Conservation (phyloP, 2,888 invertebrate species). For the Uloborus plumipes region DNA sequence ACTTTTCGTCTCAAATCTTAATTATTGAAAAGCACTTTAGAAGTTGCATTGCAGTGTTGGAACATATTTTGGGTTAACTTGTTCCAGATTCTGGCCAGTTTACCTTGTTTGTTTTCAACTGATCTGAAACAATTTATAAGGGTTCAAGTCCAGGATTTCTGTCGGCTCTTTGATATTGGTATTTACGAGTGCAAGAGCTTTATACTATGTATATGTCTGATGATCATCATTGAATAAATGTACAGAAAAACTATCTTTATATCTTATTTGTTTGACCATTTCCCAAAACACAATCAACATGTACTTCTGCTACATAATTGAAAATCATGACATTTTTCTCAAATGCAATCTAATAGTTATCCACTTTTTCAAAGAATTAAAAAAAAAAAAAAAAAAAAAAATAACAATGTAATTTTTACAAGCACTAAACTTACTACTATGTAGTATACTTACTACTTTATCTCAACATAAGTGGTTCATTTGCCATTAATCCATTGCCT, state of each 20-base stretch:
- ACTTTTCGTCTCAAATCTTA: slow-evolving; percentile 57
- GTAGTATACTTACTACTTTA: too few species aligned
- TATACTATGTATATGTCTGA: slow-evolving; percentile 68
- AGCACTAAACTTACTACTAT: too few species aligned
- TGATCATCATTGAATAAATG: slow-evolving; percentile 67
- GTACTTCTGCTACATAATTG: too few species aligned
- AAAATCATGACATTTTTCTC: too few species aligned
- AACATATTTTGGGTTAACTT: slow-evolving; percentile 21
- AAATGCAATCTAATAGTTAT: too few species aligned
- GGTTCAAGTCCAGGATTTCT: slow-evolving; percentile 60
- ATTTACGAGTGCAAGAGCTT: slow-evolving; percentile 67
- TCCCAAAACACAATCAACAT: too few species aligned
- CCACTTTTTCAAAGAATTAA: too few species aligned
- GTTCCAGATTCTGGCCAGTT: slow-evolving; percentile 52
- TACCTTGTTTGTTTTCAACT: slow-evolving; percentile 58
- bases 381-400: too few species aligned
- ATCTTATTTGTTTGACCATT: slow-evolving; percentile 2
- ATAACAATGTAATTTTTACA: too few species aligned
- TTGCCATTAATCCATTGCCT: too few species aligned
- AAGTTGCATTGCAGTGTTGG: slow-evolving; percentile 46
- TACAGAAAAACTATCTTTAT: slow-evolving; percentile 65
- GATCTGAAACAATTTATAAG: slow-evolving; percentile 53
- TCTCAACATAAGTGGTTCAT: too few species aligned
- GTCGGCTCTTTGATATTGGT: slow-evolving; percentile 67
- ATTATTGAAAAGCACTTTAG: slow-evolving; percentile 61